Conservation (phyloP, 2,797 vertebrate species). For the Sarcoramphus papa region DNA sequence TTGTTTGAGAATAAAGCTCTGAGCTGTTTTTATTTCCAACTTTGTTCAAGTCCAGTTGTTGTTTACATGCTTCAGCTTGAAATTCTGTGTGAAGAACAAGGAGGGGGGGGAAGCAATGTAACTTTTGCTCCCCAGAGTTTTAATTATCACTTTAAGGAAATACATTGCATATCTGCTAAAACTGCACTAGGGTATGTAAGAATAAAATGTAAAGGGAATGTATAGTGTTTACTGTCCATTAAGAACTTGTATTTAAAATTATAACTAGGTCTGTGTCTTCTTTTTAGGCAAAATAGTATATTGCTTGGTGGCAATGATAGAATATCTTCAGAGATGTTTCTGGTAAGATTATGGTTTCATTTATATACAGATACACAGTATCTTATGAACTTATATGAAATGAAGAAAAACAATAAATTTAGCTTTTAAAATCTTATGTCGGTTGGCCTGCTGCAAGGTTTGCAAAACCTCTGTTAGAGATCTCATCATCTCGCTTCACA, state of each 20-base stretch:
- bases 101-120: not conserved
- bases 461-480: not conserved
- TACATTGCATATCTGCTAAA: not conserved
- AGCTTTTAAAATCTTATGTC: not conserved
- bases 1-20: not conserved
- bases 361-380: not conserved
- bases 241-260: not conserved
- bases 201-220: not conserved
- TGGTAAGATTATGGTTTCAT: constrained; percentile 66
- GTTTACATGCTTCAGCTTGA: not conserved
- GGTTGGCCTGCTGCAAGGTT: not conserved
- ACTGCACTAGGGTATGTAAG: not conserved
- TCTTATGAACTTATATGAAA: not conserved
- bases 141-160: not conserved
- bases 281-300: constrained; percentile 74
- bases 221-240: not conserved
- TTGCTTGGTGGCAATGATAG: constrained; percentile 60
- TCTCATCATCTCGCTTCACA: not conserved
- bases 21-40: not conserved
- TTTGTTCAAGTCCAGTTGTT: not conserved
- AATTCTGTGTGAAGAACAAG: not conserved
- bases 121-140: not conserved
- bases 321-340: constrained; percentile 59
- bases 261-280: constrained; percentile 40
- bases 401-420: not conserved